Evolutionary conservation across 2,797 vertebrate genomes (phyloP).

Genomic region (Paguma larvata): DNA sequence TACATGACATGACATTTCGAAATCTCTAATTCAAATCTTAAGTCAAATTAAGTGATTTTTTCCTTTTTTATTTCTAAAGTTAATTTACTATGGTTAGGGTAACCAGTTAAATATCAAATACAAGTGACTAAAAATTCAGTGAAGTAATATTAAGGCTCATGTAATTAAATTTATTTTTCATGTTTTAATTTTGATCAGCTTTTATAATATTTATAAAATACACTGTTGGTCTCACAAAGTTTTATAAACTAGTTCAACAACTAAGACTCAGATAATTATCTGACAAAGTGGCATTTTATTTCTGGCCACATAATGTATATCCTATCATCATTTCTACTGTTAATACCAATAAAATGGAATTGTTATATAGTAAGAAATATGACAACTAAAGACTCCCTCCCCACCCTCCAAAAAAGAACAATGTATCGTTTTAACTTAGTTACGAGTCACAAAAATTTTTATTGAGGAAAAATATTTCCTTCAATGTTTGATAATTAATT

Average conservation of each 20-base stretch:
- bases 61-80: constrained; percentile 11
- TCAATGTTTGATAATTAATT: constrained; percentile 75
- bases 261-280: constrained; percentile 68
- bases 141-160: constrained; percentile 45
- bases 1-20: not conserved
- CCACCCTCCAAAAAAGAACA: constrained; percentile 67
- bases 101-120: constrained; percentile 1
- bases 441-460: constrained; percentile 78
- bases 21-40: not conserved
- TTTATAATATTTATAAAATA: constrained; percentile 67
- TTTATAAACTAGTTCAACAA: constrained; percentile 53
- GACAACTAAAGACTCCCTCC: constrained; percentile 39
- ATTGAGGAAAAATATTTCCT: constrained; percentile 81
- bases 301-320: constrained; percentile 43
- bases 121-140: constrained; percentile 51
- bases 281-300: constrained; percentile 55
- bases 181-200: constrained; percentile 78
- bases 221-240: constrained; percentile 49
- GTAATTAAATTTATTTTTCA: constrained; percentile 23
- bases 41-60: not conserved
- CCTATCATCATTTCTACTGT: constrained; percentile 27
- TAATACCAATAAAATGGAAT: constrained; percentile 13
- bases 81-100: not conserved
- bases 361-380: constrained; percentile 67
- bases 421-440: constrained; percentile 71